Evolutionary conservation across 2,797 vertebrate species (phyloP).

Genomic region (Spondyliosoma cantharus): DNA sequence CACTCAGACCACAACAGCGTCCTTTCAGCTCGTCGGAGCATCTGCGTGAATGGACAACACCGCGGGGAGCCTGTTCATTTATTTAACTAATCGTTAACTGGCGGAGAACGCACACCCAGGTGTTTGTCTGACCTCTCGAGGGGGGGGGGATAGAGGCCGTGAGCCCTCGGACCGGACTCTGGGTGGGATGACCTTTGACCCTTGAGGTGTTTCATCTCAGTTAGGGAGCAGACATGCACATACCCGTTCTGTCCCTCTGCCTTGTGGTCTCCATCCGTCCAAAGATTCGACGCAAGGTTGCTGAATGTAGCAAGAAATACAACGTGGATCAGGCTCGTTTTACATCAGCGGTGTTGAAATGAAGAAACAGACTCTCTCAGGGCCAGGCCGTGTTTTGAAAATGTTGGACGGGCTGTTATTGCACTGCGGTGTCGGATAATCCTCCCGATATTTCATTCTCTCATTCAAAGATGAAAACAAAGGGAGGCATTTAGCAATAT

Average conservation of each 20-base stretch:
- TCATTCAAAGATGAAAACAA: constrained; percentile 34
- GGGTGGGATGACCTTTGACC: constrained; percentile 80
- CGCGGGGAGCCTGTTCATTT: constrained; percentile 69
- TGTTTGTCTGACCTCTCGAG: constrained; percentile 71
- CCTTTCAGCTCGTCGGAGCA: constrained; percentile 33
- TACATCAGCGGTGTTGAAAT: constrained; percentile 10
- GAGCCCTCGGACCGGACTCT: constrained; percentile 57
- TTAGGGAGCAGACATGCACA: constrained; percentile 39
- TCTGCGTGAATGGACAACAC: constrained; percentile 43
- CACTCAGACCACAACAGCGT: constrained; percentile 8
- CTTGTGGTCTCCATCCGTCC: background rate
- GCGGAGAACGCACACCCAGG: constrained; percentile 58
- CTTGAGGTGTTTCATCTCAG: constrained; percentile 76
- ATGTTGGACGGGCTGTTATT: constrained; percentile 23
- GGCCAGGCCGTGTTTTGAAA: constrained; percentile 16
- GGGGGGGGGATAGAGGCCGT: constrained; percentile 37
- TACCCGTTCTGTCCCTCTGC: constrained; percentile 19
- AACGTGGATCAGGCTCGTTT: background rate
- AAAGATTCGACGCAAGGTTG: background rate
- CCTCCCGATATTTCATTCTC: constrained; percentile 35
- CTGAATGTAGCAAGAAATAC: constrained; percentile 1
- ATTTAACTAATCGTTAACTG: constrained; percentile 71
- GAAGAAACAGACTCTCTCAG: background rate
- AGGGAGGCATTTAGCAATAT: constrained; percentile 9
- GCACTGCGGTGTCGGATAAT: constrained; percentile 15